These are phyloP conservation scores for Branchinecta sandiegonensis DNA, from an alignment of 2,888 invertebrate genomes.

Conservation along the genomic window DNA sequence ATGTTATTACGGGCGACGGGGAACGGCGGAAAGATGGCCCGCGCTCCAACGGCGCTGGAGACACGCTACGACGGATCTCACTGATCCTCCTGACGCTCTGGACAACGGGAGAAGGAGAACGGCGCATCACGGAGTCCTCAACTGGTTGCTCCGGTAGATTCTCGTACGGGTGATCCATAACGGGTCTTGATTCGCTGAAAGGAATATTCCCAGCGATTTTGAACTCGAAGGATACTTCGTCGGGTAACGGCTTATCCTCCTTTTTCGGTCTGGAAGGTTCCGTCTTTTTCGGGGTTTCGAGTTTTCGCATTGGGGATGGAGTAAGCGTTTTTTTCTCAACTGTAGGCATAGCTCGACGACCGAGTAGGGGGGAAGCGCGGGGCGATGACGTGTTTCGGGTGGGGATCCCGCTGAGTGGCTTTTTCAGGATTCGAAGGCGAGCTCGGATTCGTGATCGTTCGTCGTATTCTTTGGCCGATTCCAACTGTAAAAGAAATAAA, in stretches of 20 bases:
- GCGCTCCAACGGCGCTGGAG: background rate
- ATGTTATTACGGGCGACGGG: background rate
- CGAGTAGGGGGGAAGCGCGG: slow-evolving; percentile 20
- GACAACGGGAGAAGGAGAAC: background rate
- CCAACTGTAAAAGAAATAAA: slow-evolving; percentile 43
- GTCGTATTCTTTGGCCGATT: slow-evolving; percentile 60
- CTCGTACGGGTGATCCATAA: background rate
- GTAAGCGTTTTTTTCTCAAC: background rate
- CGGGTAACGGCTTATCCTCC: slow-evolving; percentile 8
- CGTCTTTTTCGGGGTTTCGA: slow-evolving; percentile 29
- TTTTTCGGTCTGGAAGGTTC: slow-evolving; percentile 17
- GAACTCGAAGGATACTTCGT: background rate
- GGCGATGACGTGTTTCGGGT: slow-evolving; percentile 3
- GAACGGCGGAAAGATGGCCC: background rate
- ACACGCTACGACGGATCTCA: background rate
- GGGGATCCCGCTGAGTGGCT: slow-evolving; percentile 15
- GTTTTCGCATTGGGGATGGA: slow-evolving; percentile 36
- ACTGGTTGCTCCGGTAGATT: background rate
- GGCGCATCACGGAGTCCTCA: background rate
- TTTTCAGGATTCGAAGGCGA: slow-evolving; percentile 55
- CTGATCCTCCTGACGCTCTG: background rate
- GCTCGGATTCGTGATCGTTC: slow-evolving; percentile 57
- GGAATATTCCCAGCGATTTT: background rate
- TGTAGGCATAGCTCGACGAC: slow-evolving; percentile 16
- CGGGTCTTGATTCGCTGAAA: background rate